Base-by-base conservation (phyloP, 2,113 vertebrate species). In the Eulacestoma nigropectus region DNA sequence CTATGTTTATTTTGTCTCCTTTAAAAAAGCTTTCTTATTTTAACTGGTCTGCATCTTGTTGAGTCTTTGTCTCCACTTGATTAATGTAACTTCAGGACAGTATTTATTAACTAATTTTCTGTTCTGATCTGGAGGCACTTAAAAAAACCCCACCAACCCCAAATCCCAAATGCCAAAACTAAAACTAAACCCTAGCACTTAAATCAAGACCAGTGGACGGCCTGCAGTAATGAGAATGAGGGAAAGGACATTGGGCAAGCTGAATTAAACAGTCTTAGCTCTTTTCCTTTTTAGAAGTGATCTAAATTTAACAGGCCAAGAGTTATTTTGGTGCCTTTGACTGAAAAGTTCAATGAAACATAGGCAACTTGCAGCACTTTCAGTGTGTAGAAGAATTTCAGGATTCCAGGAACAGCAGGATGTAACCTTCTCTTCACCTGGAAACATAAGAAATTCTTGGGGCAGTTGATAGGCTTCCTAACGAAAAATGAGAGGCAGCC, bases 391-490 rank as follows among this genome's bases (percentile, higher is more conserved):
- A 62, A 49, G 68, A 84, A 87, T 95, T 92, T 96, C 65, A 74
- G 53, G 53, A 68, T 95, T 97, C 96, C 95, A 95, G 96, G 95
- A 95, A 90, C 0, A 4, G 75, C 87, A 95, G 98, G 97, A 98
- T 98, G 93, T 98, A 96, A 95, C 97, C 97, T 95, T 49, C 1
- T 4, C 75, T 96, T 98, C 98, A 98, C 98, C 98, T 97, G 98
- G 98, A 98, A 98, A 97, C 75, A 89, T 64, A 72, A 78, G 91
- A 92, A 95, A 80, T 94, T 90, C 68, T 93, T 22, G 69, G 89
- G 97, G 90, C 89, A 79, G 89, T 75, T 94, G 95, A 92, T 95
- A 95, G 77, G 60, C 78, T 94, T 92, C 83, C 69, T 95, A 64
- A 93, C 96, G 88, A 95, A 64, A 87, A 74, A 72, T 93, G 95